Conservation (phyloP, 2,888 invertebrate species). For the Oscheius myriophilus region DNA sequence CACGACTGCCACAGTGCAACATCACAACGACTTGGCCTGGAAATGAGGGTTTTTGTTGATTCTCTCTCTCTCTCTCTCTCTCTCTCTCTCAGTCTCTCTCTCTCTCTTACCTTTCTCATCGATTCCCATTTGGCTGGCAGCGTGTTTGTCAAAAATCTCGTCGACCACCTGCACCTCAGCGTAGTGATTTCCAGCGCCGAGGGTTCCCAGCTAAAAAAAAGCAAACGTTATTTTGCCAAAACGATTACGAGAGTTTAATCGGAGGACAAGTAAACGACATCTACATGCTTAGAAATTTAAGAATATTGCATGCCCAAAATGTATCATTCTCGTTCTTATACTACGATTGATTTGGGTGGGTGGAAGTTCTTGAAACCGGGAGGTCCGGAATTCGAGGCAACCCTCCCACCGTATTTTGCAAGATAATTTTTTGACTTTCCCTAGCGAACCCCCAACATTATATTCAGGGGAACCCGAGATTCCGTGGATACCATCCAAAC, state of each 20-base stretch:
- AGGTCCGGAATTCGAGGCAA: no score
- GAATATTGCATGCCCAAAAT: no score
- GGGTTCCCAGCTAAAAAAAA: slow-evolving; percentile 82
- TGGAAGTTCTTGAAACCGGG: no score
- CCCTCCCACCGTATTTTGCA: no score
- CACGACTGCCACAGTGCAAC: slow-evolving; percentile 98
- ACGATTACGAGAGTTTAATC: background rate
- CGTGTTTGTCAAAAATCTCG: slow-evolving; percentile 95
- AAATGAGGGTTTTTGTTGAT: background rate
- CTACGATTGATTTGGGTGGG: no score
- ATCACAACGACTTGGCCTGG: slow-evolving; percentile 84
- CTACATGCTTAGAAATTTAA: background rate
- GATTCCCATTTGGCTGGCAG: slow-evolving; percentile 97
- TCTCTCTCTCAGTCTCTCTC: background rate
- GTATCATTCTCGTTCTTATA: no score
- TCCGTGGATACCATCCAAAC: no score
- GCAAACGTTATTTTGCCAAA: background rate
- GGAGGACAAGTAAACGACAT: background rate
- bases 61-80: background rate
- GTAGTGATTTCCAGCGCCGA: slow-evolving; percentile 93
- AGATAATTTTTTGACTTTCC: no score
- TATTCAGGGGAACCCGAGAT: no score
- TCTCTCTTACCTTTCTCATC: slow-evolving; percentile 80
- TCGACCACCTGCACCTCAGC: slow-evolving; percentile 99
- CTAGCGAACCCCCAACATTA: no score